These are phyloP conservation scores for Cerastoderma edule DNA, from an alignment of 2,888 invertebrate species.

Conservation along the genomic window DNA sequence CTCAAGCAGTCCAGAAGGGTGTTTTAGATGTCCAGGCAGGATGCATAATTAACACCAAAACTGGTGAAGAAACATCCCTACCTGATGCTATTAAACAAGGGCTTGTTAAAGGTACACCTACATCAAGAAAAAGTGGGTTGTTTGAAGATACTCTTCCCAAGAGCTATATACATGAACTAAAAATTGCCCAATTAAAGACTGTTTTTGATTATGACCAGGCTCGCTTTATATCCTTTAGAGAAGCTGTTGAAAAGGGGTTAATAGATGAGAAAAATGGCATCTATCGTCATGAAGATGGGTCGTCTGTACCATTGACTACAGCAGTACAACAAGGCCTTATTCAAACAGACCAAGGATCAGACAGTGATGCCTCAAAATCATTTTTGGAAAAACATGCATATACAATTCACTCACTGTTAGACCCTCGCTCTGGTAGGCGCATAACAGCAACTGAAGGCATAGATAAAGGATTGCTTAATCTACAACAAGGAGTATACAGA, in stretches of 20 bases:
- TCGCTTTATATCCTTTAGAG: slow-evolving; percentile 89
- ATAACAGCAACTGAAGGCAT: slow-evolving; percentile 85
- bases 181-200: slow-evolving; percentile 68
- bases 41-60: slow-evolving; percentile 57
- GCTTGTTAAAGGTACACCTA: slow-evolving; percentile 59
- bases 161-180: slow-evolving; percentile 54
- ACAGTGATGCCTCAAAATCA: slow-evolving; percentile 32
- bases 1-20: slow-evolving; percentile 87
- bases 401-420: slow-evolving; percentile 86
- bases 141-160: slow-evolving; percentile 56
- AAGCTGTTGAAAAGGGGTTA: slow-evolving; percentile 88
- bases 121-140: slow-evolving; percentile 57
- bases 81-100: slow-evolving; percentile 70
- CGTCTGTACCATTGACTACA: slow-evolving; percentile 64
- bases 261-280: slow-evolving; percentile 86
- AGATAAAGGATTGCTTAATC: slow-evolving; percentile 83
- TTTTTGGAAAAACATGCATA: slow-evolving; percentile 65
- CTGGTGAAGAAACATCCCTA: slow-evolving; percentile 72
- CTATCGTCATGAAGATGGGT: slow-evolving; percentile 64
- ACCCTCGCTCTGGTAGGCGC: slow-evolving; percentile 91
- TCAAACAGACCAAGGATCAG: slow-evolving; percentile 37
- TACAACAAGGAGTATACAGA: slow-evolving; percentile 83
- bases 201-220: slow-evolving; percentile 89
- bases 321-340: slow-evolving; percentile 68
- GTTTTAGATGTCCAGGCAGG: slow-evolving; percentile 64